Evolutionary conservation across 2,888 invertebrate genomes (phyloP).

Genomic region (Calliphora vomitoria): DNA sequence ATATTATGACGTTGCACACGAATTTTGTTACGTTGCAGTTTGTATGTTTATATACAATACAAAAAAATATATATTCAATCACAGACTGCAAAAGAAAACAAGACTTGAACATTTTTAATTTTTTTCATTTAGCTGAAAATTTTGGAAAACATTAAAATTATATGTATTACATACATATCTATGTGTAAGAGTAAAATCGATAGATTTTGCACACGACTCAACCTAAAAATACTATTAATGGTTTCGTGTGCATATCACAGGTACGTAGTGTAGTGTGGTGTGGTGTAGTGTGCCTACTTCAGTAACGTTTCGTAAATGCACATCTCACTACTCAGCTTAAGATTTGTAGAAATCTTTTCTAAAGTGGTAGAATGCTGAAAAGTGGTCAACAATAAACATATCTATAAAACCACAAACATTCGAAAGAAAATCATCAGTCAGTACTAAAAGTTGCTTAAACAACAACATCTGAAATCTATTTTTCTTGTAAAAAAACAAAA

Average conservation of each 20-base stretch:
- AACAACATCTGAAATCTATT: conserved; percentile 35
- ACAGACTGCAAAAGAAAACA: not conserved
- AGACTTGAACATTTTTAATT: not conserved
- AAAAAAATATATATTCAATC: not conserved
- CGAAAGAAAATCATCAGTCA: conserved; percentile 49
- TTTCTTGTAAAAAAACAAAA: conserved; percentile 50
- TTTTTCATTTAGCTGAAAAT: too few species aligned
- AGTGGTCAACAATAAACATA: conserved; percentile 30
- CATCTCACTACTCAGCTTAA: conserved; percentile 48
- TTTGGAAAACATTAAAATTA: too few species aligned
- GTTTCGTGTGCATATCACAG: not conserved
- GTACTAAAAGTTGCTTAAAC: conserved; percentile 55
- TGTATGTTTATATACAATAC: too few species aligned
- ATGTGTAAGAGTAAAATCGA: too few species aligned
- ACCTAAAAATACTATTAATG: not conserved
- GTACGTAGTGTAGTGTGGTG: not conserved
- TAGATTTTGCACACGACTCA: too few species aligned
- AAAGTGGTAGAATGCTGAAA: not conserved
- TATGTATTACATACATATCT: too few species aligned
- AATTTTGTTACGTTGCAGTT: conserved; percentile 11
- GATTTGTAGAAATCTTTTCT: not conserved
- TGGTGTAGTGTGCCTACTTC: conserved; percentile 25
- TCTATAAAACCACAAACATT: conserved; percentile 69
- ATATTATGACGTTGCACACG: conserved; percentile 35
- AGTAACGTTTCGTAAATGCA: conserved; percentile 16